Conservation (phyloP, 2,888 invertebrate genomes). For the Idaea aversata region DNA sequence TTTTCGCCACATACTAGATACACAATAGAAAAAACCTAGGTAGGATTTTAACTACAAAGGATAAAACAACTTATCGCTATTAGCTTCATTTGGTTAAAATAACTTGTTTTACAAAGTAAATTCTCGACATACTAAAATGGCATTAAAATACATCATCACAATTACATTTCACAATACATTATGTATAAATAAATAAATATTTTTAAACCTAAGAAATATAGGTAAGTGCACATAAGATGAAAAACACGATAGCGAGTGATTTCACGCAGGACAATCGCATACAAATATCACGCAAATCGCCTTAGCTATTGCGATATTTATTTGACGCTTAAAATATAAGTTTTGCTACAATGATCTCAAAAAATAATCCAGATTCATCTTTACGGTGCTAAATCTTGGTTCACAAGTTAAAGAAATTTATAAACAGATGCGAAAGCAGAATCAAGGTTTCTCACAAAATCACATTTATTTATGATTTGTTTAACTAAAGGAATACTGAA, state of each 20-base stretch:
- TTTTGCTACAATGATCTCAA: no score
- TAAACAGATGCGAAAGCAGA: background rate
- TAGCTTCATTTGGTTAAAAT: constrained; percentile 78
- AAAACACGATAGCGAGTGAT: background rate
- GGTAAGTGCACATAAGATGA: background rate
- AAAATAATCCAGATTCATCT: no score
- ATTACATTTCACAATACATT: constrained; percentile 55
- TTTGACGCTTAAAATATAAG: no score
- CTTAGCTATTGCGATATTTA: no score
- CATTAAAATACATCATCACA: constrained; percentile 76
- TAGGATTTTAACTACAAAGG: constrained; percentile 62
- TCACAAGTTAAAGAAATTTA: no score
- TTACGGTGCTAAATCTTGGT: no score
- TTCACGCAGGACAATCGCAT: no score
- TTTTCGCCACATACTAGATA: constrained; percentile 65
- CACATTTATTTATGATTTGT: background rate
- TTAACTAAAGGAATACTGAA: background rate
- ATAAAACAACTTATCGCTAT: constrained; percentile 73
- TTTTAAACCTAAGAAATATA: background rate
- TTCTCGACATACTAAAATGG: constrained; percentile 73
- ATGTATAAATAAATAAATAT: constrained; percentile 55
- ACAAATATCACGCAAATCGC: no score
- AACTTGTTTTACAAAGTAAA: constrained; percentile 65
- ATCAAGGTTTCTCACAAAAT: background rate
- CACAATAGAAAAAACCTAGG: constrained; percentile 66